Evolutionary conservation across 35 echinoderm and acorn worm species (phyloP), one percentile per base, ranked within the genome.

Genomic region (Holothuria glaberrima): DNA sequence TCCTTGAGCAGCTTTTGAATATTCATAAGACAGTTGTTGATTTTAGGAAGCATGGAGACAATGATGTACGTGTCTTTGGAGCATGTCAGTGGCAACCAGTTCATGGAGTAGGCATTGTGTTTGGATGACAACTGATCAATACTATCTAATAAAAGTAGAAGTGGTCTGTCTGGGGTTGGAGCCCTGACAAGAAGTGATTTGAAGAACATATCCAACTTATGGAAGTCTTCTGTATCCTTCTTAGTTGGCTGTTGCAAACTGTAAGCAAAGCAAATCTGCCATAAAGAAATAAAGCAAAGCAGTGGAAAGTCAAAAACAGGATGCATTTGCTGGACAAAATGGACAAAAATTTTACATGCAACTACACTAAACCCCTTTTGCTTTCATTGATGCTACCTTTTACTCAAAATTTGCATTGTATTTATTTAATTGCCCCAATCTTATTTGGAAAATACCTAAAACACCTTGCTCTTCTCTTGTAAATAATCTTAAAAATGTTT

Each of bases 241-340:
- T 68, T 44, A n/a, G 29, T 22, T 59, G 94, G 94, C 36, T 73
- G 91, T 32, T 90, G 48, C 19, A 81, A 34, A 28, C 64, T 84
- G 87, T 97, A 97, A 16, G 88, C 94, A 73, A 82, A 90, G 59
- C 91, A 93, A 32, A 97, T 91, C 91, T 96, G 82, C n/a, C 75
- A 59, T 3, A 45, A 19, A 32, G 41, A 91, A 29, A 45, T 2
- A 76, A 50, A 76, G n/a, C 19, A 54, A 54, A 54, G 50, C 50
- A 54, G 50, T 0, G 9, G 50, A 46, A 10, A 46, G 44, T 4
- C 44, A 46, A 46, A 5, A 46, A 46, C 44, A 5, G 10, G 44
- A n/a, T n/a, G n/a, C n/a, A n/a, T n/a, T n/a, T n/a, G n/a, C n/a
- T n/a, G n/a, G n/a, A n/a, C n/a, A n/a, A n/a, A n/a, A n/a, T n/a